Percentiles rank a stretch among this genome's conserved stretches.
phyloP scores from a whole-genome alignment of 2,797 vertebrate genomes.

The Rhabdomys pumilio region DNA sequence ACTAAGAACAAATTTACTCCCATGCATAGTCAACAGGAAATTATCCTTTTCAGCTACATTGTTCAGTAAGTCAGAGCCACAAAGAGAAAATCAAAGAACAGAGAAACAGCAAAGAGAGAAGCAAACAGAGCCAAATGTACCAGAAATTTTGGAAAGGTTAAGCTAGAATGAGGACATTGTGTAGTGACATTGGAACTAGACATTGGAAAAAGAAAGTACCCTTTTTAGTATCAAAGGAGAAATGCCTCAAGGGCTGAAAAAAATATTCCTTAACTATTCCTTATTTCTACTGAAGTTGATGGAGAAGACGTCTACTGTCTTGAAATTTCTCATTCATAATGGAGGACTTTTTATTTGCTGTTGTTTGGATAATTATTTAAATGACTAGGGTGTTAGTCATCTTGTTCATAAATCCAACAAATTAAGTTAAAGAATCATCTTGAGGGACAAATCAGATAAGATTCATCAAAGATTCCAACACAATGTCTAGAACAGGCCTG shows the following conservation, averaged over 20 bases:
- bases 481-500: neutral
- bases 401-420: neutral
- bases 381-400: neutral
- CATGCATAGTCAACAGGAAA: neutral
- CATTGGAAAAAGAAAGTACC: neutral
- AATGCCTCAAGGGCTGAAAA: neutral
- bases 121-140: neutral
- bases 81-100: neutral
- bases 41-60: neutral
- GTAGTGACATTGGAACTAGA: neutral
- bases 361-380: neutral
- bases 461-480: neutral
- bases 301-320: neutral
- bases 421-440: neutral
- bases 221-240: neutral
- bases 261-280: neutral
- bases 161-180: neutral
- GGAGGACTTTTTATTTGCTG: neutral
- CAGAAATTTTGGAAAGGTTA: neutral
- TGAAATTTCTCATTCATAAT: neutral
- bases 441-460: neutral
- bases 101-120: neutral
- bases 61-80: neutral
- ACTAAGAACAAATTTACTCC: constrained; percentile 27
- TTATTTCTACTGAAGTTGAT: neutral